Conservation (phyloP, 2,888 invertebrate species). For the Catocala sponsa region DNA sequence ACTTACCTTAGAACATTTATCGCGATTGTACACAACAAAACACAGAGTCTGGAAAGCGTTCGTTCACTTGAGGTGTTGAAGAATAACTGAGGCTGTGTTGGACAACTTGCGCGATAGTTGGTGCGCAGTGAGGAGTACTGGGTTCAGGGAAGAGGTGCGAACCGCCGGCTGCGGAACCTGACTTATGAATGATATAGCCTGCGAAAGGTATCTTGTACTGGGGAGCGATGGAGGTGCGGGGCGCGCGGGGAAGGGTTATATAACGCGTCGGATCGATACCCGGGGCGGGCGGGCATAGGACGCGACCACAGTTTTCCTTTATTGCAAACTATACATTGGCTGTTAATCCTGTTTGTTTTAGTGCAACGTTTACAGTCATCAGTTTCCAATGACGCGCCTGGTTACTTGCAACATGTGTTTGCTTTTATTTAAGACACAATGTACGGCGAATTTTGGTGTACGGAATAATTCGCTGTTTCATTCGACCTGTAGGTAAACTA, state of each 20-base stretch:
- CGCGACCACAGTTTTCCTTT: constrained; percentile 63
- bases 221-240: constrained; percentile 52
- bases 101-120: constrained; percentile 47
- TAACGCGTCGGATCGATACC: constrained; percentile 80
- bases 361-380: constrained; percentile 36
- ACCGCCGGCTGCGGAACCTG: constrained; percentile 66
- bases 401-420: constrained; percentile 12
- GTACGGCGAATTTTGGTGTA: not conserved
- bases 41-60: constrained; percentile 60
- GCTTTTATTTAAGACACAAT: constrained; percentile 11
- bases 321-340: constrained; percentile 52
- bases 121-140: constrained; percentile 63
- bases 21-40: constrained; percentile 69
- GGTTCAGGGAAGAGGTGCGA: constrained; percentile 35
- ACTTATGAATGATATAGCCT: constrained; percentile 71
- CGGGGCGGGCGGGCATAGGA: constrained; percentile 65
- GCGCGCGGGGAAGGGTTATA: constrained; percentile 70
- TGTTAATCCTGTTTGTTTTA: constrained; percentile 55
- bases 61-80: constrained; percentile 53
- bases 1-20: constrained; percentile 83
- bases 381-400: constrained; percentile 27
- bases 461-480: not conserved
- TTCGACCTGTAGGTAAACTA: no score
- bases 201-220: constrained; percentile 59
- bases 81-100: constrained; percentile 72